phyloP scores from a whole-genome alignment of 2,797 vertebrate species.

The Diplodus sargus region DNA sequence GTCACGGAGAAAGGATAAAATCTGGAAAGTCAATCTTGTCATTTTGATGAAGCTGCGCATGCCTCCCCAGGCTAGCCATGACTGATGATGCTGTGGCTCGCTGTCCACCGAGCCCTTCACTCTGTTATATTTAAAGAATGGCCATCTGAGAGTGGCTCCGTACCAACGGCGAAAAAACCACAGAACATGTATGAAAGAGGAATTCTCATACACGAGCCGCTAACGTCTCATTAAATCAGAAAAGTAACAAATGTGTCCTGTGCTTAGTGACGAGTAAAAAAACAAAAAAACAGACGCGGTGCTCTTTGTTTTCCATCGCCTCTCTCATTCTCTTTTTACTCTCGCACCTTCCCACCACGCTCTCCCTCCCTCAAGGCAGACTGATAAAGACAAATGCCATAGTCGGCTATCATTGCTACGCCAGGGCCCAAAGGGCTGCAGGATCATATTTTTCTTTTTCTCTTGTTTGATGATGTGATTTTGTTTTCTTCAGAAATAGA shows the following conservation, averaged over 20 bases:
- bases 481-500: conserved; percentile 90
- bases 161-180: background rate
- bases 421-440: conserved; percentile 79
- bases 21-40: conserved; percentile 82
- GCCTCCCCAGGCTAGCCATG: conserved; percentile 74
- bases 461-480: conserved; percentile 90
- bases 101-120: conserved; percentile 75
- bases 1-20: conserved; percentile 78
- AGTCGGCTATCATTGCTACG: conserved; percentile 84
- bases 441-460: conserved; percentile 88
- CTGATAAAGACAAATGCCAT: conserved; percentile 90
- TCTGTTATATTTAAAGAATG: conserved; percentile 78
- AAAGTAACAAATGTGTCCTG: conserved; percentile 60
- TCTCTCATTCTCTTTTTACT: conserved; percentile 72
- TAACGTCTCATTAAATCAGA: conserved; percentile 39
- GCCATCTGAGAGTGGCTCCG: conserved; percentile 61
- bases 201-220: conserved; percentile 47
- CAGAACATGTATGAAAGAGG: conserved; percentile 45
- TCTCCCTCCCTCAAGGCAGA: conserved; percentile 78
- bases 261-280: conserved; percentile 51
- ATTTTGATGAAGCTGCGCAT: conserved; percentile 80
- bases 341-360: conserved; percentile 69
- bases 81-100: conserved; percentile 74
- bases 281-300: conserved; percentile 34
- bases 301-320: conserved; percentile 63